Base-by-base conservation (phyloP, 2,888 invertebrate genomes). In the Euspilapteryx auroguttella region DNA sequence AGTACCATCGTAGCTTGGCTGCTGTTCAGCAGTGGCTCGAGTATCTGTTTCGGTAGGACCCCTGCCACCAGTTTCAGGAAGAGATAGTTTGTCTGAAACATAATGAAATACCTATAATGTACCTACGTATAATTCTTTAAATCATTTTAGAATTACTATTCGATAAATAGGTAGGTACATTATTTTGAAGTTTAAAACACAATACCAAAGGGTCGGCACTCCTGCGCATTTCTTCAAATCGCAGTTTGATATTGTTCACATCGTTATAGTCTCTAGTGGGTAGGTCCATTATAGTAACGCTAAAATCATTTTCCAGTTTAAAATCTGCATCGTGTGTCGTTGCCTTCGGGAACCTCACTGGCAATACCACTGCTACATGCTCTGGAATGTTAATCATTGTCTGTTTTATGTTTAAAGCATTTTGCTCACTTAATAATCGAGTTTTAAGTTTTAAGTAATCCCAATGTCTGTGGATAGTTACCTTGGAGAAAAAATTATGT, bases 1-100 rank as follows among this genome's bases (percentile, higher is more conserved):
- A 79, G 55, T 0, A 68, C 64, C 44, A 79, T 42, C 1, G 78
- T 76, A 15, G 77, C 73, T 28, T 73, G 69, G 11, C 45, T 51
- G 36, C 76, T 76, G 20, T 56, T 45, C 12, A 79, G 42, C 9
- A 71, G 32, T 1, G 55, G 50, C 22, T 45, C 44, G 13, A 79
- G 38, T 3, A 78, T 37, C 14, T 43, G 40, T 29, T 61, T 59
- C 2, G 79, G 79, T 12, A 79, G 40, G 3, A 71, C 36, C 7
- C 56, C 56, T 11, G 64, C 55, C 3, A 69, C 41, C 32, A 61
- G 47, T 32, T 64, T 69, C 35, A 79, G 56, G 24, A 78, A 46
- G 46, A 68, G 73, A 37, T 68, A 71, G 39, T 79, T 79, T 4
- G 71, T 55, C 51, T 62, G 41, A 21, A 54, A 46, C 25, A 14